Conservation (phyloP, 2,113 vertebrate species). For the Corythornis madagascariensis region DNA sequence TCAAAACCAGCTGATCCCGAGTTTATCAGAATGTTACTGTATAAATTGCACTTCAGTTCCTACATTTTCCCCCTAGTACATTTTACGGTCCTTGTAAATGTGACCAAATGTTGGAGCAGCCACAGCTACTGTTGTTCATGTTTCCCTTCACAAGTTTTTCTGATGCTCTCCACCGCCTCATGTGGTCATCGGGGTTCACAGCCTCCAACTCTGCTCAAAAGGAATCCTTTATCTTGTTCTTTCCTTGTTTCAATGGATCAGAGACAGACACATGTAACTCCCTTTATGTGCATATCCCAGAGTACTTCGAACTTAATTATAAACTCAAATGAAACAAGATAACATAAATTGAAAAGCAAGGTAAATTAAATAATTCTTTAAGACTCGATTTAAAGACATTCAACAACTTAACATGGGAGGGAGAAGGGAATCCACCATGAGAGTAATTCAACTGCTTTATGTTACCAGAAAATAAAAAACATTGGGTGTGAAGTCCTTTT, state of each 20-base stretch:
- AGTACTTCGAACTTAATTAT: not conserved
- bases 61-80: not conserved
- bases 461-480: not conserved
- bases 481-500: not conserved
- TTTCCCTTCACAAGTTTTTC: not conserved
- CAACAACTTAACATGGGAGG: not conserved
- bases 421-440: not conserved
- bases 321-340: not conserved
- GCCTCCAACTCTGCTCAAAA: not conserved
- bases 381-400: not conserved
- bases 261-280: not conserved
- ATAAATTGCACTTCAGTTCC: slow-evolving; percentile 24
- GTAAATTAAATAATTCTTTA: not conserved
- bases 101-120: not conserved
- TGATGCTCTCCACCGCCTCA: slow-evolving; percentile 17
- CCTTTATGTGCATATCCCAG: not conserved
- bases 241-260: not conserved
- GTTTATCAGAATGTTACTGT: slow-evolving; percentile 20
- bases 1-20: slow-evolving; percentile 53
- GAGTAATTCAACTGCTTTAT: not conserved
- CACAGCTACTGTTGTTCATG: not conserved
- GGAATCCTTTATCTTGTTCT: not conserved
- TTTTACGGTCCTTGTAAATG: slow-evolving; percentile 21
- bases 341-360: not conserved
- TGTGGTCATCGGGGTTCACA: not conserved